These are phyloP conservation scores for Phrynocephalus vlangalii DNA, from an alignment of 2,797 vertebrate genomes.

Conservation along the genomic window DNA sequence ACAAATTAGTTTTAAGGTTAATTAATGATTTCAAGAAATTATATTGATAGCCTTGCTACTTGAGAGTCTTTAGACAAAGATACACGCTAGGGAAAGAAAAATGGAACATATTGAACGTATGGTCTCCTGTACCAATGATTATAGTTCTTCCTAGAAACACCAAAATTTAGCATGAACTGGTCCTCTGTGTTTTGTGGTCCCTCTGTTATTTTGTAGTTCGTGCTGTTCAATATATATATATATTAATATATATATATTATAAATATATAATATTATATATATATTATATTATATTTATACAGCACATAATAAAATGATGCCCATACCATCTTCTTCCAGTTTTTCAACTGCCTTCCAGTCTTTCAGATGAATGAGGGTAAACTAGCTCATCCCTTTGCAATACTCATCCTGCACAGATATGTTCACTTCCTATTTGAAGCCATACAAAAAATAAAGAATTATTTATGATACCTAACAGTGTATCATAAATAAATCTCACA, in stretches of 20 bases:
- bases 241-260: no score
- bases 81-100: no score
- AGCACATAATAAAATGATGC: no score
- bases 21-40: no score
- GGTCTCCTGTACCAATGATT: background rate
- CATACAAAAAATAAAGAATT: background rate
- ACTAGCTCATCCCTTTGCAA: background rate
- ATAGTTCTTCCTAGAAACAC: background rate
- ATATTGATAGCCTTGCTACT: no score
- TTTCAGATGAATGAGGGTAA: background rate
- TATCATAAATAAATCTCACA: background rate
- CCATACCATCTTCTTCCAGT: background rate
- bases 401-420: background rate
- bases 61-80: no score
- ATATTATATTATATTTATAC: no score
- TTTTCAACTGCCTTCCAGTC: background rate
- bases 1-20: no score
- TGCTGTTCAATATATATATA: background rate
- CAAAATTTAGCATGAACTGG: no score
- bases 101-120: no score
- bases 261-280: no score
- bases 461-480: background rate
- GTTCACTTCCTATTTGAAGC: slow-evolving; percentile 7
- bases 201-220: background rate
- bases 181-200: background rate